Percentiles rank a stretch among this genome's conserved stretches.
Conservation (phyloP, 2,113 vertebrate species). For the Cyprinodon variegatus region DNA sequence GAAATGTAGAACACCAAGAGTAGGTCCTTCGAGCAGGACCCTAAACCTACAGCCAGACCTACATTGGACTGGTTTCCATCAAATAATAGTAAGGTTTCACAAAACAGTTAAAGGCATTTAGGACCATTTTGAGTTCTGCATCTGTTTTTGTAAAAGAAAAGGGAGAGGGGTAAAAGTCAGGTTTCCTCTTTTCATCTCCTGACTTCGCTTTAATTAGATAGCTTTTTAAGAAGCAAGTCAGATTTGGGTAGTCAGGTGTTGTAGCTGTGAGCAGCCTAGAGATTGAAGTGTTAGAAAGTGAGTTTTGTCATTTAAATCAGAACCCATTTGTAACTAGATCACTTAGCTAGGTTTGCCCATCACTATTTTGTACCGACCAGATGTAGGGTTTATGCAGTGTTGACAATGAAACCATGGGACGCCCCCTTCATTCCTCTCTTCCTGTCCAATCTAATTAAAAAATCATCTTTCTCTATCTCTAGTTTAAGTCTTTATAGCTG, state of each 20-base stretch:
- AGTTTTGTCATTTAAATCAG: neutral
- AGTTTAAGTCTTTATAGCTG: slow-evolving; percentile 33
- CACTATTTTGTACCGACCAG: neutral
- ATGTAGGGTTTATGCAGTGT: neutral
- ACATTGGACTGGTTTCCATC: too few species aligned
- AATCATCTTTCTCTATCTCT: slow-evolving; percentile 40
- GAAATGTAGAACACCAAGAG: too few species aligned
- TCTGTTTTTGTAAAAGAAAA: too few species aligned
- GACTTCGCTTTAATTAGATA: too few species aligned
- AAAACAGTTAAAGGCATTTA: too few species aligned
- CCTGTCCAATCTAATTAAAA: neutral
- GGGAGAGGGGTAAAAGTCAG: too few species aligned
- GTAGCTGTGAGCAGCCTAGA: neutral
- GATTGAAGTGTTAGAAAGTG: neutral
- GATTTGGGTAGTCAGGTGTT: neutral
- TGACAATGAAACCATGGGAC: neutral
- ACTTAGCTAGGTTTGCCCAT: neutral
- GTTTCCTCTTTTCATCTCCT: too few species aligned
- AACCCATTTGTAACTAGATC: neutral
- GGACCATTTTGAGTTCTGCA: too few species aligned
- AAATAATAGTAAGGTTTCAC: too few species aligned
- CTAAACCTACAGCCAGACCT: too few species aligned
- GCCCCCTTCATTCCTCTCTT: neutral
- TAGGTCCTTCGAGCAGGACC: too few species aligned
- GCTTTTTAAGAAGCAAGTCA: too few species aligned